Conservation (phyloP, 2,888 invertebrate genomes). For the Pristionchus japonicus region DNA sequence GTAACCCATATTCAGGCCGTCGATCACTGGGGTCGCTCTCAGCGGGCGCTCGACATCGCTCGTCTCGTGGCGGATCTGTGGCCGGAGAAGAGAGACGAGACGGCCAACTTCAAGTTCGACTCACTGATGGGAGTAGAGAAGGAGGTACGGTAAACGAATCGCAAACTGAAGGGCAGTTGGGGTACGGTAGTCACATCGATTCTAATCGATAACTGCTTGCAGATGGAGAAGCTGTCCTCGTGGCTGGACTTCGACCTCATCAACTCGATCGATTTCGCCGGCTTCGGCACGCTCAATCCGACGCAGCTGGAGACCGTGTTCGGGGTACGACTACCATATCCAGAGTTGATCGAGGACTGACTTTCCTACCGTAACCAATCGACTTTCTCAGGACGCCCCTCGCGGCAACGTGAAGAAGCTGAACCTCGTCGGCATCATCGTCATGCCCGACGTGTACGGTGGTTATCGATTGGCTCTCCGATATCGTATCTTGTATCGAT, state of each 20-base stretch:
- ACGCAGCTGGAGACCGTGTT: not conserved
- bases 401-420: not conserved
- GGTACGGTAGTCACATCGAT: not conserved
- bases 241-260: constrained; percentile 1
- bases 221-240: not conserved
- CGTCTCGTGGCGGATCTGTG: not conserved
- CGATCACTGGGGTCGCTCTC: not conserved
- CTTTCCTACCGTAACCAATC: not conserved
- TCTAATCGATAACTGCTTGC: not conserved
- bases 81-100: not conserved
- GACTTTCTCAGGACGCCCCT: not conserved
- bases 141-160: not conserved
- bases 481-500: not conserved
- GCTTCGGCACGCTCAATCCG: not conserved
- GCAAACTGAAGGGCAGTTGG: not conserved
- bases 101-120: not conserved
- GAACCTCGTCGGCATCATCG: not conserved
- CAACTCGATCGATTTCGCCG: not conserved
- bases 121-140: not conserved
- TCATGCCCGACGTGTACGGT: constrained; percentile 14
- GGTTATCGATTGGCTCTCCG: not conserved
- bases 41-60: not conserved
- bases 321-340: not conserved
- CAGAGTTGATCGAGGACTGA: not conserved
- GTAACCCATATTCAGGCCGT: not conserved